Conservation (phyloP, 2,113 vertebrate species). For the Forbesichthys agassizii region DNA sequence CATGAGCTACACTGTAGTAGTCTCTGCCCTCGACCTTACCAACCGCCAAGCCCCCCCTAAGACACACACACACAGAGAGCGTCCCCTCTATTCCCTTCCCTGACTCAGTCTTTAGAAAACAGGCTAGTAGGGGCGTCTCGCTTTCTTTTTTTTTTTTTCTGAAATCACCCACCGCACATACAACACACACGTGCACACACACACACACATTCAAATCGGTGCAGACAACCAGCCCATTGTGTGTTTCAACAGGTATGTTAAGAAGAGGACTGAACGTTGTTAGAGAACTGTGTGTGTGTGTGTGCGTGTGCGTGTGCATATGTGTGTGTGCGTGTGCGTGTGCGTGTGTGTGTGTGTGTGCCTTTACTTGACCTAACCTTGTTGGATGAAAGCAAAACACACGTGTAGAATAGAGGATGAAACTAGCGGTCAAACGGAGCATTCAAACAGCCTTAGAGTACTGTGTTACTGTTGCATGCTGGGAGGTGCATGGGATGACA, state of each 20-base stretch:
- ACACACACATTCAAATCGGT: slow-evolving; percentile 23
- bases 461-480: slow-evolving; percentile 7
- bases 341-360: slow-evolving; percentile 4
- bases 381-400: background rate
- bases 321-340: slow-evolving; percentile 46
- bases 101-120: too few relatives aligned
- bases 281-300: background rate
- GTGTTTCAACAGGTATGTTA: slow-evolving; percentile 66
- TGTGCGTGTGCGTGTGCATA: slow-evolving; percentile 20
- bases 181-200: slow-evolving; percentile 12
- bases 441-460: slow-evolving; percentile 64
- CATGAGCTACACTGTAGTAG: slow-evolving; percentile 19
- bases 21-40: slow-evolving; percentile 11
- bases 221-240: slow-evolving; percentile 85
- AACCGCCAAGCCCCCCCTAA: slow-evolving; percentile 12
- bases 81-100: too few relatives aligned
- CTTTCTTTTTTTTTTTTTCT: too few relatives aligned
- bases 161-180: background rate
- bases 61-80: slow-evolving; percentile 1
- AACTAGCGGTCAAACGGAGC: slow-evolving; percentile 58
- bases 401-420: slow-evolving; percentile 16
- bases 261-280: slow-evolving; percentile 58
- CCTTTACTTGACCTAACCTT: background rate
- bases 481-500: slow-evolving; percentile 17
- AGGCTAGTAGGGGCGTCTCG: too few relatives aligned